A percentile compares a stretch with the other conserved stretches of the same genome.
Evolutionary conservation across 2,888 invertebrate species (phyloP).

Genomic region (Ennomos erosarius): DNA sequence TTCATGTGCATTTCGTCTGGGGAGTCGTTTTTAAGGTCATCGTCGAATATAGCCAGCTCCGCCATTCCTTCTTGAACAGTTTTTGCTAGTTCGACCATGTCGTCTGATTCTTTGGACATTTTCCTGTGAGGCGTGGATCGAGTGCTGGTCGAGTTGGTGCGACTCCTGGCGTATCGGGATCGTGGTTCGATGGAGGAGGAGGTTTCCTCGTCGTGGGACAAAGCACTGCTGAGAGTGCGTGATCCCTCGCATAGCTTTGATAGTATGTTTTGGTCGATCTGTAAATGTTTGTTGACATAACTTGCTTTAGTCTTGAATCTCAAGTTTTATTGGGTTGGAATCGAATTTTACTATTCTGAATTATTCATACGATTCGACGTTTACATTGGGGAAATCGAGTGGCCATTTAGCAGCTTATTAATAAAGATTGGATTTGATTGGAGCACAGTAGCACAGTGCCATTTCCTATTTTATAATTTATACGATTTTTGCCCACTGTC

Average conservation of each 20-base stretch:
- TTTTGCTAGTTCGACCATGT: conserved; percentile 80
- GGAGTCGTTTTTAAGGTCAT: conserved; percentile 55
- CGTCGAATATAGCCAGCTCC: conserved; percentile 71
- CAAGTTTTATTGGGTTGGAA: no score
- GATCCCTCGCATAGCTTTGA: conserved; percentile 72
- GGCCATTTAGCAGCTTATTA: no score
- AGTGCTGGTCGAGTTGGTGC: conserved; percentile 62
- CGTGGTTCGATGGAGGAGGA: conserved; percentile 70
- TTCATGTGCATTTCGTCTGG: conserved; percentile 68
- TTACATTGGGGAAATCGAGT: no score
- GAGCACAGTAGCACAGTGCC: no score
- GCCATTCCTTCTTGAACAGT: conserved; percentile 85
- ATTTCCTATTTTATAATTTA: no score
- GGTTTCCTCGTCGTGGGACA: conserved; percentile 75
- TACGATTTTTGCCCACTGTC: no score
- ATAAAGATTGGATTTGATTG: no score
- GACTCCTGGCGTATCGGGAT: conserved; percentile 63
- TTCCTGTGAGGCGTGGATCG: conserved; percentile 58
- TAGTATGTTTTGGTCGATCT: conserved; percentile 67
- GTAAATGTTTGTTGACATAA: conserved; percentile 34
- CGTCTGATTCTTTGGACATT: conserved; percentile 67
- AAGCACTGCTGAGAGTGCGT: conserved; percentile 67
- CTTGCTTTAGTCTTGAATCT: background rate
- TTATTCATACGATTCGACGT: no score
- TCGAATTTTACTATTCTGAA: no score